Conservation (phyloP, 2,888 invertebrate genomes). For the Orthosia gracilis region DNA sequence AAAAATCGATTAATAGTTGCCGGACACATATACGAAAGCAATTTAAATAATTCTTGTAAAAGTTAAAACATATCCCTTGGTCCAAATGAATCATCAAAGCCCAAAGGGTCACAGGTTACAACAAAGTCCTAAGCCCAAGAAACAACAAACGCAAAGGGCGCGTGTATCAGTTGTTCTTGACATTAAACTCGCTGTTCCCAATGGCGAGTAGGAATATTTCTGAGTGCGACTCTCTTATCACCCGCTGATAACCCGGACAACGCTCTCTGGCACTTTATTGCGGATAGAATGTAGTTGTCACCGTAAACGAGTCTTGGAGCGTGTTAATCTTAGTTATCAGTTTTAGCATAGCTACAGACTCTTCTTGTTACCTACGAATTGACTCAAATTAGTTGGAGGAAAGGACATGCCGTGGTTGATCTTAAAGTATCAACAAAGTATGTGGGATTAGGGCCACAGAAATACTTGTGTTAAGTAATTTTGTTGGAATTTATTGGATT, state of each 20-base stretch:
- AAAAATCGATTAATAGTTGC: no score
- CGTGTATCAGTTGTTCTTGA: constrained; percentile 49
- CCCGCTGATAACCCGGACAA: constrained; percentile 58
- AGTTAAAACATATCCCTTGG: no score
- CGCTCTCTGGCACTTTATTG: constrained; percentile 37
- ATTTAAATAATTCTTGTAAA: no score
- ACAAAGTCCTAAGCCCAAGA: not conserved
- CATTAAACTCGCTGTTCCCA: constrained; percentile 31
- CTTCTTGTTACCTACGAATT: not conserved
- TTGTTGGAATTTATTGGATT: no score
- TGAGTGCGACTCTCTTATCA: constrained; percentile 51
- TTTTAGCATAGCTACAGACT: constrained; percentile 12
- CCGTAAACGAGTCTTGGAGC: constrained; percentile 7
- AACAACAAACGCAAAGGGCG: not conserved
- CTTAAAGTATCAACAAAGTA: no score
- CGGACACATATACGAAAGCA: no score
- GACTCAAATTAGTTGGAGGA: not conserved
- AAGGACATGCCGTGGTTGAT: not conserved
- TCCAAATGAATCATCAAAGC: not conserved
- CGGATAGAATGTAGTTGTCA: constrained; percentile 31
- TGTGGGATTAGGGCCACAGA: no score
- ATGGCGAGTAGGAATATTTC: constrained; percentile 65
- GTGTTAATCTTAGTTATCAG: constrained; percentile 3
- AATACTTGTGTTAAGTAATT: no score
- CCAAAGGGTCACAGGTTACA: not conserved